phyloP scores from a whole-genome alignment of 2,888 invertebrate genomes.

The Stomorhina lunata region DNA sequence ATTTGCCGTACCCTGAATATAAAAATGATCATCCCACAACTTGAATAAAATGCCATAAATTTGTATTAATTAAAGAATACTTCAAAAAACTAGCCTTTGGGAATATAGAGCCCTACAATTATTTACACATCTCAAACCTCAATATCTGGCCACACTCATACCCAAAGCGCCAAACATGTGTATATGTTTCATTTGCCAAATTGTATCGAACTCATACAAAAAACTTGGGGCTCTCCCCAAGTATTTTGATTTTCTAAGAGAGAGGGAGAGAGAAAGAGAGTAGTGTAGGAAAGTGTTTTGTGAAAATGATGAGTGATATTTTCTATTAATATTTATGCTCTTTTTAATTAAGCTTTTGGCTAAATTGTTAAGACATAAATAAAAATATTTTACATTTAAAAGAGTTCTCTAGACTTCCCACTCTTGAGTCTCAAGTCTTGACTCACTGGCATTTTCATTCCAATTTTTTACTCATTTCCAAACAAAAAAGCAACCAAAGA shows the following conservation, averaged over 20 bases:
- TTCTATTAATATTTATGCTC: too few species aligned
- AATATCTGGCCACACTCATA: constrained; percentile 14
- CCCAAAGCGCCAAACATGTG: background rate
- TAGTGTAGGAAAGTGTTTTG: background rate
- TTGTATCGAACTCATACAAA: background rate
- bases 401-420: too few species aligned
- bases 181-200: background rate
- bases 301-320: constrained; percentile 34
- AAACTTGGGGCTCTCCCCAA: background rate
- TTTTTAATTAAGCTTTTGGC: constrained; percentile 17
- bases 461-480: constrained; percentile 31
- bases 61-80: background rate
- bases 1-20: background rate
- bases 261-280: background rate
- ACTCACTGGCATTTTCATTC: constrained; percentile 18
- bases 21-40: background rate
- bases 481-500: constrained; percentile 17
- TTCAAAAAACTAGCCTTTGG: background rate
- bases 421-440: too few species aligned
- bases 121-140: background rate
- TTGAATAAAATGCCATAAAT: background rate
- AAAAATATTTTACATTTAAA: background rate
- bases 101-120: background rate
- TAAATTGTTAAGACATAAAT: too few species aligned
- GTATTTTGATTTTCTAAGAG: constrained; percentile 11